phyloP scores from a whole-genome alignment of 2,888 invertebrate genomes.

The Plemyria rubiginata region DNA sequence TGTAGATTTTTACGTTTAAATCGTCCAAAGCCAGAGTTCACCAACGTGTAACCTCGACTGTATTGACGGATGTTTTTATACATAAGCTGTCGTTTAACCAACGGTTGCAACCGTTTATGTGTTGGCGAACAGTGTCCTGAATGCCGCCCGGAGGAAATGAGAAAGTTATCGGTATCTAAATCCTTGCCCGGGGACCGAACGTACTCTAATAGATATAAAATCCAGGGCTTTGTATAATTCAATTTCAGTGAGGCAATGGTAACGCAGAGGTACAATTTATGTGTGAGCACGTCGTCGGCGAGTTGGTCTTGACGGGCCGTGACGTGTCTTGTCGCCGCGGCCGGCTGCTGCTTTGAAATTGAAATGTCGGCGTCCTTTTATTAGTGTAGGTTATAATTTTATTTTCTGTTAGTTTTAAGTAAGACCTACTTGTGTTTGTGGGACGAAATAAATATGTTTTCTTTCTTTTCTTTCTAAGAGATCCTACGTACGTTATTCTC shows the following conservation, averaged over 20 bases:
- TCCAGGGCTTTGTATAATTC: constrained; percentile 77
- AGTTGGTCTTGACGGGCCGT: constrained; percentile 26
- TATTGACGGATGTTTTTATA: background rate
- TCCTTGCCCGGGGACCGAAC: constrained; percentile 72
- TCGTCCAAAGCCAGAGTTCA: background rate
- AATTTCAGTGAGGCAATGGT: constrained; percentile 67
- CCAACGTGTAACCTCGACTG: background rate
- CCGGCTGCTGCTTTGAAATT: constrained; percentile 21
- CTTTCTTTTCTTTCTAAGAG: no score
- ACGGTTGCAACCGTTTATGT: background rate
- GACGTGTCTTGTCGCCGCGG: constrained; percentile 30
- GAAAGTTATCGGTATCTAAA: constrained; percentile 82
- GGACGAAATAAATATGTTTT: no score
- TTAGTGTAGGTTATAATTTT: no score
- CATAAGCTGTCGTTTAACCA: background rate
- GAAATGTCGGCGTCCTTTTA: constrained; percentile 18
- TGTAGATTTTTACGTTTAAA: constrained; percentile 50
- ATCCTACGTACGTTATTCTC: constrained; percentile 11
- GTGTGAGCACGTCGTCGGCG: constrained; percentile 57
- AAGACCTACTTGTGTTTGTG: no score
- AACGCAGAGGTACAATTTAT: constrained; percentile 59
- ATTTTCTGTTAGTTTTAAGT: no score
- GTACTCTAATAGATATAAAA: constrained; percentile 82
- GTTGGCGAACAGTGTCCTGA: background rate
- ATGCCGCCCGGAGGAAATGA: constrained; percentile 74